Evolutionary conservation across 1,140 invertebrate genomes (phyloP), one percentile per base, ranked within the genome.

Genomic region (Calephelis virginiensis): DNA sequence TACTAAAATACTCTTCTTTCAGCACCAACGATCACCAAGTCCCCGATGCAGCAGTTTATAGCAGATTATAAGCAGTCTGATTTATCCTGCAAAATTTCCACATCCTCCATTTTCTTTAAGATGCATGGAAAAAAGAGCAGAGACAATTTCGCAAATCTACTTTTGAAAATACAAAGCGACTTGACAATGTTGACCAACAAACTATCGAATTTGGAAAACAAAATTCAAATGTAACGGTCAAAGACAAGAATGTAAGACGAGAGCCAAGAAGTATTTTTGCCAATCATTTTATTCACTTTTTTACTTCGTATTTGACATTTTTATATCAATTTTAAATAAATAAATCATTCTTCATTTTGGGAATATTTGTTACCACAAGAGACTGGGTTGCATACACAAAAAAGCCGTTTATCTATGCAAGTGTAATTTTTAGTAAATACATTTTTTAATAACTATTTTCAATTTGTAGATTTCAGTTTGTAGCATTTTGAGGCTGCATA

Each of bases 81-180:
- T 6, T 11, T 86, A 3, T 77, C 80, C 1, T 81, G 75, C 67
- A 79, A 77, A 59, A 77, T 85, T 5, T 88, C 87, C 0, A 81
- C 73, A 11, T 74, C 81, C 0, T 85, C 86, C 0, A 47, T 90
- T 13, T 86, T 89, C 63, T 89, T 83, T 47, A 82, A 75, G 69
- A 61, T 88, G 0, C 73, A 78, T 46, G 69, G 77, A 7, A 71
- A 75, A 49, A 90, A 83, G 38, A 87, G 80, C 48, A 69, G 75
- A 14, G 85, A 90, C 45, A 89, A 85, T 66, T 85, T 89, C 47
- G 75, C 80, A 0, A 81, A 84, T 50, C 77, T 88, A 49, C 63
- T 90, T 12, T 62, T 90, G 8, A 90, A 87, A 75, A 87, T 90
- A 64, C 86, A 90, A 82, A 85, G 69, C 43, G 87, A 90, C 66